phyloP scores from a whole-genome alignment of 92 coral and sea anemone genomes.

The Porites lobata region DNA sequence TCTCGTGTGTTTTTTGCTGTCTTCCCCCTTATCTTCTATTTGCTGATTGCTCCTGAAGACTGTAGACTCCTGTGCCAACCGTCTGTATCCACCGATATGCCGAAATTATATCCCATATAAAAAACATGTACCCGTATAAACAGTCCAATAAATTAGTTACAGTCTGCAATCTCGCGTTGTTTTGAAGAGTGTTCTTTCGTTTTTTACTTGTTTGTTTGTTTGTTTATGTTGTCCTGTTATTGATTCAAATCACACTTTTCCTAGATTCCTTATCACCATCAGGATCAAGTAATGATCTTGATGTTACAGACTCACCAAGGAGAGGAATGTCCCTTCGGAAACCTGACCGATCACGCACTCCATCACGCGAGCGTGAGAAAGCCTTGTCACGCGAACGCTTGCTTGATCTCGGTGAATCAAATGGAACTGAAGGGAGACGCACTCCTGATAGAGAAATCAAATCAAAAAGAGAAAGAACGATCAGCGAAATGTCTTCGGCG shows the following conservation, averaged over 20 bases:
- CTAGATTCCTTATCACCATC: slow-evolving; percentile 79
- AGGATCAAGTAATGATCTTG: slow-evolving; percentile 81
- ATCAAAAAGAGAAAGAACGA: slow-evolving; percentile 72
- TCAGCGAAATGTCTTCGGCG: slow-evolving; percentile 83
- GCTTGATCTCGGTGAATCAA: slow-evolving; percentile 54
- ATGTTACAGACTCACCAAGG: slow-evolving; percentile 79
- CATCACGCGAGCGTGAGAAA: slow-evolving; percentile 77
- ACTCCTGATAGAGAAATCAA: slow-evolving; percentile 55
- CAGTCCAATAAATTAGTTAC: too few species aligned
- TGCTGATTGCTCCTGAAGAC: too few species aligned
- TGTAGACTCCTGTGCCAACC: too few species aligned
- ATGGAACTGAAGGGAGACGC: slow-evolving; percentile 49
- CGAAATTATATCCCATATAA: too few species aligned
- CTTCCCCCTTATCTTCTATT: too few species aligned
- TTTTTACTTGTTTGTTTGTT: too few species aligned
- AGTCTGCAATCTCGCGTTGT: too few species aligned
- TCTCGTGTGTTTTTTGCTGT: too few species aligned
- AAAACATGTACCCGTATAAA: too few species aligned
- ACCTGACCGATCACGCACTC: slow-evolving; percentile 77
- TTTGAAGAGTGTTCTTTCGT: too few species aligned
- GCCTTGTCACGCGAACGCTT: slow-evolving; percentile 57
- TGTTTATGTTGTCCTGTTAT: too few species aligned
- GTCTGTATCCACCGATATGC: too few species aligned
- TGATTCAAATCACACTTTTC: background rate
- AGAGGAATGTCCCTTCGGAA: slow-evolving; percentile 30